Conservation (phyloP, 2,888 invertebrate species). For the Creontiades dilutus region DNA sequence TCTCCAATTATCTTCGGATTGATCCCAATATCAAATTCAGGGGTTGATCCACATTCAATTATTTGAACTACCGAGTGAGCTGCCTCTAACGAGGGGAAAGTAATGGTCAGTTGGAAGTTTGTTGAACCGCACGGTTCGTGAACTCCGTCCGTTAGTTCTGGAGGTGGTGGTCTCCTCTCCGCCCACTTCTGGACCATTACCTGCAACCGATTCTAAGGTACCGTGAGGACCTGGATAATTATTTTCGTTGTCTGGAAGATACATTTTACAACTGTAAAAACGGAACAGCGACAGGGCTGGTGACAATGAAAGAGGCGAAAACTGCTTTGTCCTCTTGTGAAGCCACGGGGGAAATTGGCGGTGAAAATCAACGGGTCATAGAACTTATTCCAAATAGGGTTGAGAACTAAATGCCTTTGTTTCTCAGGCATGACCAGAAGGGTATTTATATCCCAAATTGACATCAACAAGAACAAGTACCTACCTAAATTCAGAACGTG, state of each 20-base stretch:
- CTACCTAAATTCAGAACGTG: no score
- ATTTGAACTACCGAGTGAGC: no score
- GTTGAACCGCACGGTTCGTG: slow-evolving; percentile 54
- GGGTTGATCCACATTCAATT: no score
- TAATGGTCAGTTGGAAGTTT: slow-evolving; percentile 27
- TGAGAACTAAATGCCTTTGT: no score
- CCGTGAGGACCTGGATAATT: slow-evolving; percentile 17
- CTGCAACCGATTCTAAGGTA: neutral
- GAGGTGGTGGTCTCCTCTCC: slow-evolving; percentile 2
- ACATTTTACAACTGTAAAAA: neutral
- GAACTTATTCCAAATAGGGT: neutral
- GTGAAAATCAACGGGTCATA: neutral
- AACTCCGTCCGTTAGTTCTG: slow-evolving; percentile 28
- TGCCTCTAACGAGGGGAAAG: neutral
- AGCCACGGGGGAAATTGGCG: neutral
- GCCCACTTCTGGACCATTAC: slow-evolving; percentile 15
- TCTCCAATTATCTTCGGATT: no score
- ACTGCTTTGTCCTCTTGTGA: neutral
- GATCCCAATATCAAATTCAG: no score
- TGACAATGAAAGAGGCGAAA: neutral
- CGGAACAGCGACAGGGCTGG: neutral
- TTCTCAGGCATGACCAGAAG: no score
- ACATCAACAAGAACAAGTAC: no score
- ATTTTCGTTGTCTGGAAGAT: neutral
- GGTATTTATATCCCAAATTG: no score